Evolutionary conservation across 2,797 vertebrate genomes (phyloP), one percentile per base, ranked within the genome.

Genomic region (Rhinophrynus dorsalis): DNA sequence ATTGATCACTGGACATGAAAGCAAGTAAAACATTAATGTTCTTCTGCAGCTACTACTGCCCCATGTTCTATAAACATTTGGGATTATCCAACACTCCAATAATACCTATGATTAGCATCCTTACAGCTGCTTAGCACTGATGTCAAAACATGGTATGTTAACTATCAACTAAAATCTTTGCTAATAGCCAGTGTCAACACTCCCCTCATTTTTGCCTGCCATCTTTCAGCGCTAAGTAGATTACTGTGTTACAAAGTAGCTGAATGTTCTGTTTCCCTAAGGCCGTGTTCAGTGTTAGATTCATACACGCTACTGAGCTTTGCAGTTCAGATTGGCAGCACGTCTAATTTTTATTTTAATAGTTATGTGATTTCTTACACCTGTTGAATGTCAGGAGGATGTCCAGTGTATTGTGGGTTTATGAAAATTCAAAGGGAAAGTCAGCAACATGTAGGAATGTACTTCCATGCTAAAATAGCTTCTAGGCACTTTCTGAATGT

Each of bases 151-250:
- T 54, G 20, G 68, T 30, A 40, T 71, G 68, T 44, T 63, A 56
- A 37, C 37, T 30, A 64, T 71, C 60, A 42, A 30, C 23, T 37
- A n/a, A 62, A 18, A 27, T 33, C 37, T 62, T 26, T 20, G 44
- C 61, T 72, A 72, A 72, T 72, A 50, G 50, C 33, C 20, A 7
- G 11, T 65, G 68, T 72, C 68, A 72, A 61, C 68, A 72, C 68
- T 51, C 33, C 44, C 52, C 15, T 47, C 18, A 24, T 7, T 32
- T 58, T 33, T 44, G 51, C 42, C 35, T 61, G 26, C 21, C 42
- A 33, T 72, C 61, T 65, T 21, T 72, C 68, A 72, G 6, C 54
- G 30, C 33, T 50, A 13, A 51, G 44, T 58, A 51, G 51, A 50
- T 6, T 56, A 51, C 24, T 54, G 50, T 62, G 38, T 60, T 45